phyloP scores from a whole-genome alignment of 92 coral and sea anemone species.

The Palythoa grandiflora region DNA sequence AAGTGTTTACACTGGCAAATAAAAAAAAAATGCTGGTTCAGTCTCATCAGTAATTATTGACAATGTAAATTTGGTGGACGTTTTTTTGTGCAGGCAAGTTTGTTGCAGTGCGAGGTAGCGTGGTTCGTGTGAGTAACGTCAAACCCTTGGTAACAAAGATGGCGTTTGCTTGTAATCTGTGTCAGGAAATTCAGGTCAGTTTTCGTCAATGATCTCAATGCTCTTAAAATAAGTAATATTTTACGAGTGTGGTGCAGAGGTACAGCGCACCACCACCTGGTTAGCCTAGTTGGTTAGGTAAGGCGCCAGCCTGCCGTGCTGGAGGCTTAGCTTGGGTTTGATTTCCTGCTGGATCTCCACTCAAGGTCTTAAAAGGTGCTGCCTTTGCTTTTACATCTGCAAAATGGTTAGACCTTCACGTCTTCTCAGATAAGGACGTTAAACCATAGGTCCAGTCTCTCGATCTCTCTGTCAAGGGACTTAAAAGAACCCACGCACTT shows the following conservation, averaged over 20 bases:
- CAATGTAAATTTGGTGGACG: not conserved
- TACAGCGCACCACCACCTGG: not conserved
- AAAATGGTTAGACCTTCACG: no score
- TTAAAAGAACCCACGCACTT: no score
- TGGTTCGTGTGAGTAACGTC: constrained; percentile 92
- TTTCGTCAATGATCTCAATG: not conserved
- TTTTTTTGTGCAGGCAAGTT: constrained; percentile 75
- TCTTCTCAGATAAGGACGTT: no score
- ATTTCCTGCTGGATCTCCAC: not conserved
- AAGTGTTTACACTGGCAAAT: no score
- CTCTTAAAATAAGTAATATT: not conserved
- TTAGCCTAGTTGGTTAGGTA: not conserved
- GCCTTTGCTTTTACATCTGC: no score
- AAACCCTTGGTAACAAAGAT: constrained; percentile 94
- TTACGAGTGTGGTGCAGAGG: no score
- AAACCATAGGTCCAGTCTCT: no score
- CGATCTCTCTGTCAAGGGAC: no score
- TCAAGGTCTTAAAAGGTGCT: no score
- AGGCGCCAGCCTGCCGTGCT: not conserved
- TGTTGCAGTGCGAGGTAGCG: constrained; percentile 97
- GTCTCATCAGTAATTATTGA: no score
- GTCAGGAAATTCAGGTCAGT: constrained; percentile 83
- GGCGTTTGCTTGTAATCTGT: constrained; percentile 94
- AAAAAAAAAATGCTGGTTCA: no score
- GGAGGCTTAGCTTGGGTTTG: not conserved